These are phyloP conservation scores for Nycticebus coucang DNA, from an alignment of 2,113 vertebrate genomes.

Conservation along the genomic window DNA sequence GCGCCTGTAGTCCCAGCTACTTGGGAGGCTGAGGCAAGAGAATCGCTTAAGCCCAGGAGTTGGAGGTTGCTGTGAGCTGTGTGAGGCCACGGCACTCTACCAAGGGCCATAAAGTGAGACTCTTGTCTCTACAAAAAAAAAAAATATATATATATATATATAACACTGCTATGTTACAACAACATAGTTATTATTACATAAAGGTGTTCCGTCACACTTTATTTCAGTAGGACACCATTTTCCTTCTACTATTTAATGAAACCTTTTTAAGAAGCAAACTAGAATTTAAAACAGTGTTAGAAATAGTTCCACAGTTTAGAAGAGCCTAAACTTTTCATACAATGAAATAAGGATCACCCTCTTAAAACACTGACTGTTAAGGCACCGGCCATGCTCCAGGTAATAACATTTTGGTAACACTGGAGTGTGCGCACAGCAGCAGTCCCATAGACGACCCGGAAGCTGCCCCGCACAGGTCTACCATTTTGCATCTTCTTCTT, in stretches of 20 bases:
- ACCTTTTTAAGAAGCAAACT: background rate
- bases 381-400: background rate
- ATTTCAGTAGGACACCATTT: background rate
- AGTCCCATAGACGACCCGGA: background rate
- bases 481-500: background rate
- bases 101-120: no score
- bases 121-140: no score
- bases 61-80: no score
- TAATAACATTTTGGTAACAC: background rate
- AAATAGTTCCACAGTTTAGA: background rate
- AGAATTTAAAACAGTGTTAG: background rate
- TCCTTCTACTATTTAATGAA: background rate
- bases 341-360: background rate
- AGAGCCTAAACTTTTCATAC: background rate
- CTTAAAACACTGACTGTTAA: slow-evolving; percentile 27
- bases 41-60: no score
- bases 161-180: background rate
- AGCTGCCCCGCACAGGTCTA: background rate
- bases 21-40: no score
- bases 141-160: no score
- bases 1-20: no score
- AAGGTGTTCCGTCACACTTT: background rate
- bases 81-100: no score
- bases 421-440: accelerated
- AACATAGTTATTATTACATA: background rate